Base-by-base conservation (phyloP, 2,888 invertebrate species). In the Blastobasis adustella region DNA sequence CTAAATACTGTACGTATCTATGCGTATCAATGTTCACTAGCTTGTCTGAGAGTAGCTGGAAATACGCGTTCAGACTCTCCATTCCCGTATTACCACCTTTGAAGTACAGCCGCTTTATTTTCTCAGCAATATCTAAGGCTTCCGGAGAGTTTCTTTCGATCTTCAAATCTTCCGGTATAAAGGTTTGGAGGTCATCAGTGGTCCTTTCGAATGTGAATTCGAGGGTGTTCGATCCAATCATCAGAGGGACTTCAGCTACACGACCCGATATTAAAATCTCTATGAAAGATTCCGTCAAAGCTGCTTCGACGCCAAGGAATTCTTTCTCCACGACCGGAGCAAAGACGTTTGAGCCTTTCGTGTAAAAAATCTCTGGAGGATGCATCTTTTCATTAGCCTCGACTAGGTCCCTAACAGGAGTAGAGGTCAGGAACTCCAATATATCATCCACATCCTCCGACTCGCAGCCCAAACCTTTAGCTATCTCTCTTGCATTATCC, bases 231-330 rank as follows among this genome's bases (percentile, higher is more conserved):
- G 76, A 58, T 0, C 88, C 88, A 5, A 86, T 75, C 82, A 88
- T 84, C 1, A 81, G 58, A 0, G 88, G 87, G 0, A 77, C 57
- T 5, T 85, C 72, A 0, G 85, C 75, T 0, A 80, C 66, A 9
- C 85, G 65, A 0, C 88, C 88, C 0, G 86, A 83, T 2, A 77
- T 82, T 0, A 88, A 47, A 1, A 84, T 44, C 40, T 82, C 76
- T 4, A 75, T 66, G 42, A 82, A 84, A 0, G 79, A 59, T 54
- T 88, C 87, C 0, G 78, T 79, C 4, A 83, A 53, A 2, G 79
- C 68, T 0, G 81, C 71, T 58, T 86, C 84, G 0, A 82, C 79
- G 0, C 72, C 78, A 0, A 76, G 74, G 46, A 86, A 88, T 53
- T 87, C 86, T 23, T 80, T 84, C 55, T 88, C 88, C 0, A 87